phyloP scores from a whole-genome alignment of 2,797 vertebrate genomes.

The Myotis findleyi region DNA sequence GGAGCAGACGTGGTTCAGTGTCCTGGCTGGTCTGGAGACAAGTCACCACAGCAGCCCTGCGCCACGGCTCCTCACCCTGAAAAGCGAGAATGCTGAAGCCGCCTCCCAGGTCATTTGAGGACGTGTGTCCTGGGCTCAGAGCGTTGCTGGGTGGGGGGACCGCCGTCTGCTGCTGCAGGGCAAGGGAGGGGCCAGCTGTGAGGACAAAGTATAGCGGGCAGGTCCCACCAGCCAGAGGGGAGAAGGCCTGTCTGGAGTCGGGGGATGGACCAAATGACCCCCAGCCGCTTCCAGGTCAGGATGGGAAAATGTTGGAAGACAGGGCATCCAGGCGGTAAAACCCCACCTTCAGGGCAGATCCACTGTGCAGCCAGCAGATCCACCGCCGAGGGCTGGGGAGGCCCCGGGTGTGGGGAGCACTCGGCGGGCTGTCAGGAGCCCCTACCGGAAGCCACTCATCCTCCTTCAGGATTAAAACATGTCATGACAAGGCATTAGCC shows the following conservation, averaged over 20 bases:
- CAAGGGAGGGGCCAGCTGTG: not conserved
- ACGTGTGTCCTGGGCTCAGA: not conserved
- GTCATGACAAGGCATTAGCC: not conserved
- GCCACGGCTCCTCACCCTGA: not conserved
- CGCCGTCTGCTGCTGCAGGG: not conserved
- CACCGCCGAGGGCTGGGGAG: not conserved
- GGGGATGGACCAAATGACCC: not conserved
- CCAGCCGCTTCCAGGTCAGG: not conserved
- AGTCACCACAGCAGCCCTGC: not conserved
- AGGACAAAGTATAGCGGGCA: not conserved
- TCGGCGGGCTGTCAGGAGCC: not conserved
- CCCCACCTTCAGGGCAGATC: not conserved
- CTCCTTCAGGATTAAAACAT: not conserved
- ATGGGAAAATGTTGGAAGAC: not conserved
- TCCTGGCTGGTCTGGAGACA: not conserved
- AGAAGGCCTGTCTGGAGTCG: not conserved
- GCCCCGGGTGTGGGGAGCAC: not conserved
- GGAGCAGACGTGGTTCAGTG: not conserved
- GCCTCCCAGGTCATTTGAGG: not conserved
- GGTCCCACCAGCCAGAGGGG: not conserved
- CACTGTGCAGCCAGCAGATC: not conserved
- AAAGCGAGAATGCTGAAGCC: not conserved
- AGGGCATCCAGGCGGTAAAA: not conserved
- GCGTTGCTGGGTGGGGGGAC: no score
- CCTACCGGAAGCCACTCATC: not conserved